Evolutionary conservation across 2,888 invertebrate species (phyloP).

Genomic region (Pemphredon lugubris): DNA sequence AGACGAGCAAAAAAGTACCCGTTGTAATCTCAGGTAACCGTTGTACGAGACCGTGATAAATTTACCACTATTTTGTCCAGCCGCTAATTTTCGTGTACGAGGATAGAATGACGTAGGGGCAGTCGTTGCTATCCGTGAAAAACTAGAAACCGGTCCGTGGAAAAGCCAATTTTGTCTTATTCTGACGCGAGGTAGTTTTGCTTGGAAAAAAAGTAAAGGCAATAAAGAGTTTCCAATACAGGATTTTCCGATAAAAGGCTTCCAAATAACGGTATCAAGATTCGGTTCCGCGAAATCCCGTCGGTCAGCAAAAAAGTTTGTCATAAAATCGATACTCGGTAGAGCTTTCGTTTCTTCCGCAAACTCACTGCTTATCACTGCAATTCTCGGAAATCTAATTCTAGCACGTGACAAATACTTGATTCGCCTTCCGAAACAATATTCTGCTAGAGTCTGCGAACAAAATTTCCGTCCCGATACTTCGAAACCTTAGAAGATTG

Average conservation of each 20-base stretch:
- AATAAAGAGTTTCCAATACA: conserved; percentile 27
- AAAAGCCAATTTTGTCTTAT: conserved; percentile 16
- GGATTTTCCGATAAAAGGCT: conserved; percentile 20
- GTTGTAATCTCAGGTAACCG: no score
- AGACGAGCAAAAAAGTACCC: no score
- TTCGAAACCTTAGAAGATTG: no score
- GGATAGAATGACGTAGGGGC: background rate
- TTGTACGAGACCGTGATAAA: background rate
- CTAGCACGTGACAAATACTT: background rate
- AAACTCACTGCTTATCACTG: conserved; percentile 8
- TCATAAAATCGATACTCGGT: conserved; percentile 18
- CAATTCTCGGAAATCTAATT: background rate
- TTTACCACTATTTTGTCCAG: background rate
- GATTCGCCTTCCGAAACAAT: no score
- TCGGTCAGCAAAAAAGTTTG: conserved; percentile 16
- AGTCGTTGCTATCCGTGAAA: background rate
- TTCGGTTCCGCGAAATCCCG: conserved; percentile 12
- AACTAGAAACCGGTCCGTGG: background rate
- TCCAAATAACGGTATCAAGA: conserved; percentile 23
- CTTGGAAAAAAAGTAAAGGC: conserved; percentile 7
- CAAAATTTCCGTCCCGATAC: no score
- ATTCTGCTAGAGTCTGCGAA: no score
- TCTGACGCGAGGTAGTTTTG: background rate
- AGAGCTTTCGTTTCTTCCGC: conserved; percentile 24
- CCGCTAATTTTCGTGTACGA: background rate